Evolutionary conservation across 2,888 invertebrate species (phyloP), one percentile per base, ranked within the genome.

Genomic region (Thera obeliscata): DNA sequence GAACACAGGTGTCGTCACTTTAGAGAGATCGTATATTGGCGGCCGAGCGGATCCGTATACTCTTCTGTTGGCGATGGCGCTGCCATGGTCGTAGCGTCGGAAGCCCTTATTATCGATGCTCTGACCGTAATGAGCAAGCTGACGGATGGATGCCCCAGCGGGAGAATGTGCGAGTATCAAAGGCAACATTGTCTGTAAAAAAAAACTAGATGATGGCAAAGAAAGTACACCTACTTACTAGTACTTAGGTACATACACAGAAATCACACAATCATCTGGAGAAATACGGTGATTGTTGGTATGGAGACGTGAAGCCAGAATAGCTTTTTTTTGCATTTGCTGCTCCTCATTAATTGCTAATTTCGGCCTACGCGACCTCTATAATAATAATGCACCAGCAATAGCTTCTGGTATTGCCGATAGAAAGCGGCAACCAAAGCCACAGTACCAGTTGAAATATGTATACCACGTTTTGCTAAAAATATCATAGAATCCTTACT

Each of bases 51-150:
- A 85, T 1, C 95, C 94, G 77, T 96, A 96, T 6, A 77, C 85
- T 74, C 84, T 81, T 48, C 92, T 81, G 81, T 96, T 96, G 4
- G 88, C 71, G 0, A 86, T 38, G 70, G 81, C 74, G 46, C 72
- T 81, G 9, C 95, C 95, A 69, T 94, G 89, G 80, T 96, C 95
- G 76, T 94, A 96, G 69, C 95, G 94, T 12, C 94, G 88, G 81
- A 95, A 95, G 1, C 83, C 76, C 0, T 87, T 88, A 0, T 93
- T 89, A 35, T 84, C 83, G 11, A 94, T 88, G 41, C 94, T 87
- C 85, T 97, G 96, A 0, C 89, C 94, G 79, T 94, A 96, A 83
- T 97, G 96, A 38, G 95, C 82, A 22, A 96, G 80, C 82, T 96
- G 96, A 77, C 94, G 94, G 2, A 94, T 93, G 0, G 96, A 94